Conservation (phyloP, 1,140 invertebrate genomes). For the Lasioglossum albipes region DNA sequence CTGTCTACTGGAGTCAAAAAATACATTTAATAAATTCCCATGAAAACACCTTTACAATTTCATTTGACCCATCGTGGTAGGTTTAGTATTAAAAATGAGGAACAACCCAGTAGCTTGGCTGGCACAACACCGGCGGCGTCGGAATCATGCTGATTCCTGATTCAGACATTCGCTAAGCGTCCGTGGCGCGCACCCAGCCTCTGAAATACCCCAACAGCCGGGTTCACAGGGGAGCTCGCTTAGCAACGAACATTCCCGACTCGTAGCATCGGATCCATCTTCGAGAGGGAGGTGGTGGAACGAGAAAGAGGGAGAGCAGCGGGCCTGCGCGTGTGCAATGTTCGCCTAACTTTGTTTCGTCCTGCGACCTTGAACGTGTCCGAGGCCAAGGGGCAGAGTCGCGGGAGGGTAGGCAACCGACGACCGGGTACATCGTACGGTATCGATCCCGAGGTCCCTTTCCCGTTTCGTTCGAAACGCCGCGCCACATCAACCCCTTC, state of each 20-base stretch:
- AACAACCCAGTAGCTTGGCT: too few species aligned
- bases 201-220: neutral
- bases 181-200: neutral
- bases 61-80: too few species aligned
- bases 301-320: neutral
- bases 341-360: conserved; percentile 15
- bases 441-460: conserved; percentile 50
- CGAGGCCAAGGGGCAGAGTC: neutral
- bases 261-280: neutral
- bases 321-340: conserved; percentile 7
- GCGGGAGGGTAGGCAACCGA: neutral
- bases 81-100: too few species aligned
- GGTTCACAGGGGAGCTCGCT: conserved; percentile 1
- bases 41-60: too few species aligned
- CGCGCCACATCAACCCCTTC: conserved; percentile 43
- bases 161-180: neutral
- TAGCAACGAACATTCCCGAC: neutral
- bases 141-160: neutral
- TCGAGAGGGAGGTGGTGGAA: neutral
- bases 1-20: too few species aligned
- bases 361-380: conserved; percentile 33
- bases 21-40: too few species aligned
- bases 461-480: conserved; percentile 34
- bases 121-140: too few species aligned
- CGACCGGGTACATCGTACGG: conserved; percentile 29